Base-by-base conservation (phyloP, 1,140 invertebrate genomes). In the Drosophila fuyamai region DNA sequence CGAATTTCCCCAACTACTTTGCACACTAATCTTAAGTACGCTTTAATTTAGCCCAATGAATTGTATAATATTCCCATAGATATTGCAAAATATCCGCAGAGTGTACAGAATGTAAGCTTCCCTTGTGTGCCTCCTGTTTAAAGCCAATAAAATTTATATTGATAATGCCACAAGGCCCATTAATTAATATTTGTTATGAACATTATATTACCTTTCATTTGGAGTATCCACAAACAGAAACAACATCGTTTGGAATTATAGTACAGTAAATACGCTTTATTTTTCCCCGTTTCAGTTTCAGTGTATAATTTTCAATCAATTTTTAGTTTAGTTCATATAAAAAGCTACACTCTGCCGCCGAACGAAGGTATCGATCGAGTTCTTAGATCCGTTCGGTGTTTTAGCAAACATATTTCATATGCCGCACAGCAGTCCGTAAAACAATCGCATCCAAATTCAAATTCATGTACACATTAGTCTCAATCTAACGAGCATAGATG, bases 241-340 rank as follows among this genome's bases (percentile, higher is more conserved):
- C 29, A 23, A 38, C 43, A 44, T 29, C 29, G 41, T 55, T 65
- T 65, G 55, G 48, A 72, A 29, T 61, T 73, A 76, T 76, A 23
- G 61, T 76, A 76, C 73, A 76, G 73, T 85, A 82, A 79, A 88
- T 85, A 88, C 62, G 83, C 81, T 85, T 88, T 85, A 85, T 85
- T 85, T 75, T 67, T 18, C 54, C 65, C 76, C 75, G 47, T 67
- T 72, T 81, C 55, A 65, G 44, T 58, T 78, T 75, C 71, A 66
- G 51, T 63, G 55, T 76, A 63, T 67, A 76, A 76, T 66, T 76
- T 55, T 51, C n/a, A 27, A 51, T 81, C 43, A 53, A 44, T 54
- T 76, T 79, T 13, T 7, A 32, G 40, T 76, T 76, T 60, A 32
- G 38, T 54, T 44, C 23, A 54, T 56, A 79, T 82, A 67, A 86